Evolutionary conservation across 2,888 invertebrate genomes (phyloP).

Genomic region (Elegia similella): DNA sequence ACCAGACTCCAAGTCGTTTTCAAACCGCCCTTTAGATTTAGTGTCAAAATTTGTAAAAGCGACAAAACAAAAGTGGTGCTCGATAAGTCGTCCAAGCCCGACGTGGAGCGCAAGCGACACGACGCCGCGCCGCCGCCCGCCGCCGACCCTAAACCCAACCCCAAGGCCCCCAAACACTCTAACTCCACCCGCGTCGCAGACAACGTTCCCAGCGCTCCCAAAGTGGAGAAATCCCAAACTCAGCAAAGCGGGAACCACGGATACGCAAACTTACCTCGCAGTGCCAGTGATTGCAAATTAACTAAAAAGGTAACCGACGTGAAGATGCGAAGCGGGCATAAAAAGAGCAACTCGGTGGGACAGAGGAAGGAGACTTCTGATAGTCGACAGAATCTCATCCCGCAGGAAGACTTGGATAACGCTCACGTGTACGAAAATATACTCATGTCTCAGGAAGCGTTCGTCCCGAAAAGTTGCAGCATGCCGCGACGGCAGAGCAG

Average conservation of each 20-base stretch:
- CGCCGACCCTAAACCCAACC: conserved; percentile 53
- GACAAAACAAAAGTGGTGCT: conserved; percentile 85
- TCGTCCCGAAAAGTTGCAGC: conserved; percentile 69
- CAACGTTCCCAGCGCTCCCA: conserved; percentile 39
- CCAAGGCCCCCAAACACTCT: conserved; percentile 54
- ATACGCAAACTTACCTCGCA: conserved; percentile 70
- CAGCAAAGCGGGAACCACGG: conserved; percentile 50
- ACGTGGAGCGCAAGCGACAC: conserved; percentile 64
- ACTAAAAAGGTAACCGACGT: conserved; percentile 56
- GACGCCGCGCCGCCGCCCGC: conserved; percentile 43
- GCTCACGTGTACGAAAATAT: conserved; percentile 76
- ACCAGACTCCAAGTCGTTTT: conserved; percentile 92
- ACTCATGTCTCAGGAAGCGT: conserved; percentile 50
- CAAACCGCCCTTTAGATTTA: conserved; percentile 93
- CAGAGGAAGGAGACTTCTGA: conserved; percentile 71
- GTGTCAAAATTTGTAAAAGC: conserved; percentile 88
- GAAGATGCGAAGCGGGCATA: conserved; percentile 57
- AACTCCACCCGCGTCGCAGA: conserved; percentile 50
- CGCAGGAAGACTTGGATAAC: conserved; percentile 62
- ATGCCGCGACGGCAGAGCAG: conserved; percentile 70
- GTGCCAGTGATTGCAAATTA: conserved; percentile 71
- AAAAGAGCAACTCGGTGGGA: conserved; percentile 73
- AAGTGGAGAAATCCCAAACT: conserved; percentile 46
- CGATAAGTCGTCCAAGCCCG: conserved; percentile 79
- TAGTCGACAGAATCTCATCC: conserved; percentile 72